Percentiles rank a stretch among this genome's conserved stretches.
These are phyloP conservation scores for Dendrolimus houi DNA, from an alignment of 2,888 invertebrate species.

Conservation along the genomic window DNA sequence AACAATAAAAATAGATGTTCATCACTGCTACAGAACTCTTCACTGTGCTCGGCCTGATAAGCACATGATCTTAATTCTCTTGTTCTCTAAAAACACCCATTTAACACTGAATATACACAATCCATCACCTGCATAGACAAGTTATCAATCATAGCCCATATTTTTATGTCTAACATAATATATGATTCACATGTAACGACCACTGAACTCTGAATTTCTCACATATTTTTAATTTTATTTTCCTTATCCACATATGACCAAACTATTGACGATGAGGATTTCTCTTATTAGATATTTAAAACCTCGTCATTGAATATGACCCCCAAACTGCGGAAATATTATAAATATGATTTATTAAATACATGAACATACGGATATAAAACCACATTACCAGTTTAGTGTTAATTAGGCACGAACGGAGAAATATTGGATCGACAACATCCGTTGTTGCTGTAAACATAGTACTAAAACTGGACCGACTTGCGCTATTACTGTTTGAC, in stretches of 20 bases:
- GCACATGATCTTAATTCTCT: constrained; percentile 12
- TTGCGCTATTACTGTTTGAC: constrained; percentile 49
- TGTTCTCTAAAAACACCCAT: constrained; percentile 14
- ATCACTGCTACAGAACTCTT: no score
- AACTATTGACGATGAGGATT: no score
- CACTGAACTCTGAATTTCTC: not conserved
- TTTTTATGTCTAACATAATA: not conserved
- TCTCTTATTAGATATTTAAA: no score
- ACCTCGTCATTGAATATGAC: no score
- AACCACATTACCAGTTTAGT: constrained; percentile 21
- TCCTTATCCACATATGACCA: no score
- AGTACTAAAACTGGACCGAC: constrained; percentile 51
- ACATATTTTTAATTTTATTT: not conserved
- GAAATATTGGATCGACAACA: constrained; percentile 32
- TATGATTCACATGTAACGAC: not conserved
- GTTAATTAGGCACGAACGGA: constrained; percentile 20
- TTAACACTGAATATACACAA: not conserved
- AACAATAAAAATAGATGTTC: no score
- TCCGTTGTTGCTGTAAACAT: constrained; percentile 66
- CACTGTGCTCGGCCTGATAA: no score
- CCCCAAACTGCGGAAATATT: no score
- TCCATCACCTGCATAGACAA: not conserved
- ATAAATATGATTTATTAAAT: no score
- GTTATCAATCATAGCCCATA: not conserved
- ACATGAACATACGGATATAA: constrained; percentile 13